Base-by-base conservation (phyloP, 1,140 invertebrate species). In the Zaprionus nigranus region DNA sequence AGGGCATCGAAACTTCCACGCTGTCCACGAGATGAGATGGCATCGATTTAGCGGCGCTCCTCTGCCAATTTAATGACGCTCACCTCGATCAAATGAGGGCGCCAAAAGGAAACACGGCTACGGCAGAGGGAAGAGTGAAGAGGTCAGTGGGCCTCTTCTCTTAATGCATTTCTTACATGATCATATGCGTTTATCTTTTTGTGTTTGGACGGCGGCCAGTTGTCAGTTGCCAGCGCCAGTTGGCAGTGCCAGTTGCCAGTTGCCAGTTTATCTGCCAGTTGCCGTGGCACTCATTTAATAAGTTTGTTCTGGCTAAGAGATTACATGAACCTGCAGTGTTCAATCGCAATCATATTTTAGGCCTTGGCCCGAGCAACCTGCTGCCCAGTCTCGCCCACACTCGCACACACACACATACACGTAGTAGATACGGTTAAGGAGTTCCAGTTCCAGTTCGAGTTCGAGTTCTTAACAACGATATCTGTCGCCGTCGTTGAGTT, bases 311-410 rank as follows among this genome's bases (percentile, higher is more conserved):
- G 82, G 79, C 88, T 90, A 92, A 92, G 83, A 92, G 91, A 92
- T 92, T 92, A 92, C 91, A 92, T 92, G 91, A 92, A 92, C 91
- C 91, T 92, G 91, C 88, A 88, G 84, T 92, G 91, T 91, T 90
- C 81, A 92, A 86, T 81, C 76, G 84, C 82, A 91, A 92, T 91
- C 90, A 91, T 90, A 91, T 90, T 84, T 80, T 75, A 73, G 49
- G 66, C 49, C 54, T 63, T 62, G 53, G 68, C 51, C 64, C 20
- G 13, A 36, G 60, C 61, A 65, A 72, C 61, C 69, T 72, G 38
- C 66, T 56, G 11, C 17, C 28, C 46, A 63, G 62, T 26, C 34
- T 24, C 22, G 46, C n/a, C n/a, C n/a, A n/a, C 61, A 65, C 61
- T 58, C 61, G 51, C 61, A 40, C 63, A 43, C 40, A 61, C 46